Evolutionary conservation across 2,888 invertebrate species (phyloP).

Genomic region (Macaria notata): DNA sequence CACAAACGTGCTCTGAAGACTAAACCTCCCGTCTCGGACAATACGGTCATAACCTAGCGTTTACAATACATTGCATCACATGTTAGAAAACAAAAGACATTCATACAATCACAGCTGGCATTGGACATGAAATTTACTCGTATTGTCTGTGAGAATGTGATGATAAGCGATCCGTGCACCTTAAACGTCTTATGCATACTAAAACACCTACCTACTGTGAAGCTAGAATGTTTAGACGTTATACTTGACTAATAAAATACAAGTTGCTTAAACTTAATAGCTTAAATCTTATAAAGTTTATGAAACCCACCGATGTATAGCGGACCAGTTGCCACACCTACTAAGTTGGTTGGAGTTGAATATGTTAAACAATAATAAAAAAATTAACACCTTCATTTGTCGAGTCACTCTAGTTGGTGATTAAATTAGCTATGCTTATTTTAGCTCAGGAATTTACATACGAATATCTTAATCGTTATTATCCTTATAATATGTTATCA

Average conservation of each 20-base stretch:
- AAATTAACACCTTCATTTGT: conserved; percentile 14
- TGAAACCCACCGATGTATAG: conserved; percentile 15
- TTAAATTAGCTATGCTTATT: conserved; percentile 5
- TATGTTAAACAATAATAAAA: conserved; percentile 15
- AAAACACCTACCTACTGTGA: conserved; percentile 14
- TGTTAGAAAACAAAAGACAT: conserved; percentile 23
- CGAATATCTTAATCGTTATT: too few relatives aligned
- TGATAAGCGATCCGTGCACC: conserved; percentile 23
- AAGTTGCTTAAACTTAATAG: background rate
- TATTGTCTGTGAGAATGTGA: conserved; percentile 28
- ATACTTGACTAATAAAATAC: conserved; percentile 14
- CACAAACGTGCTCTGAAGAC: conserved; percentile 50
- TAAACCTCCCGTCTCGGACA: conserved; percentile 34
- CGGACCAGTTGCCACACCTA: conserved; percentile 27
- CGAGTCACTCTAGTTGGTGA: conserved; percentile 10
- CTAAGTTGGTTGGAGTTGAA: conserved; percentile 1
- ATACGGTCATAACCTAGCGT: conserved; percentile 17
- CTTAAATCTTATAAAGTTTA: conserved; percentile 10
- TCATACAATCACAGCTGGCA: conserved; percentile 22
- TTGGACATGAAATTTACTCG: conserved; percentile 1
- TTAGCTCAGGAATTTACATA: conserved; percentile 2
- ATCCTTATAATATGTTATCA: too few relatives aligned
- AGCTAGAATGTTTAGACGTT: conserved; percentile 21
- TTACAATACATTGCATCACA: conserved; percentile 34
- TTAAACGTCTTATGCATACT: conserved; percentile 30